A percentile compares a stretch with the other conserved stretches of the same genome.
These are phyloP conservation scores for Cyphomyrmex costatus DNA, from an alignment of 1,140 invertebrate species.

Conservation along the genomic window DNA sequence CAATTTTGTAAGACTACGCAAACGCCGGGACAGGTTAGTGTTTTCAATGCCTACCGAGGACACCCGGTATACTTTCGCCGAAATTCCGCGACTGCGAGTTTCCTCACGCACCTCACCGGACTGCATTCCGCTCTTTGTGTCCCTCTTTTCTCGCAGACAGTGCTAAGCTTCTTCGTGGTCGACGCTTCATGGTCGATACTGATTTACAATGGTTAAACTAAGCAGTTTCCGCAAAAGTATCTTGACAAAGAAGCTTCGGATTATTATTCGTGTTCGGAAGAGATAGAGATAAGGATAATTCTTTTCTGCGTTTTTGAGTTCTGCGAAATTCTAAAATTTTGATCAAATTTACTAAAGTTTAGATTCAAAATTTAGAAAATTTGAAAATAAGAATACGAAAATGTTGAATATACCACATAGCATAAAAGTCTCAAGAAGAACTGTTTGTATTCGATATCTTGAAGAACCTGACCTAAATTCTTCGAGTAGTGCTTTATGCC, in stretches of 20 bases:
- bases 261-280: not conserved
- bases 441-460: not conserved
- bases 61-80: constrained; percentile 79
- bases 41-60: constrained; percentile 62
- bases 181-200: constrained; percentile 36
- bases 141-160: constrained; percentile 67
- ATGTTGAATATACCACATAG: not conserved
- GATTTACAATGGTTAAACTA: constrained; percentile 52
- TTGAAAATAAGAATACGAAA: not conserved
- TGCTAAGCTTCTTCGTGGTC: constrained; percentile 62
- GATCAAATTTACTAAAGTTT: not conserved
- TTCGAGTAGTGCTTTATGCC: not conserved
- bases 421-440: not conserved
- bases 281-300: not conserved
- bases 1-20: not conserved
- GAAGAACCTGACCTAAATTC: constrained; percentile 55
- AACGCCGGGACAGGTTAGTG: not conserved
- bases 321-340: not conserved
- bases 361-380: not conserved
- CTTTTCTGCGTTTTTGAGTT: too few relatives aligned
- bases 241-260: not conserved
- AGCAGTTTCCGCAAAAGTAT: constrained; percentile 27
- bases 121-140: constrained; percentile 80
- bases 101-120: constrained; percentile 73
- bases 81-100: constrained; percentile 78